Evolutionary conservation across 2,113 vertebrate species (phyloP).

Genomic region (Melanostigma gelatinosum): DNA sequence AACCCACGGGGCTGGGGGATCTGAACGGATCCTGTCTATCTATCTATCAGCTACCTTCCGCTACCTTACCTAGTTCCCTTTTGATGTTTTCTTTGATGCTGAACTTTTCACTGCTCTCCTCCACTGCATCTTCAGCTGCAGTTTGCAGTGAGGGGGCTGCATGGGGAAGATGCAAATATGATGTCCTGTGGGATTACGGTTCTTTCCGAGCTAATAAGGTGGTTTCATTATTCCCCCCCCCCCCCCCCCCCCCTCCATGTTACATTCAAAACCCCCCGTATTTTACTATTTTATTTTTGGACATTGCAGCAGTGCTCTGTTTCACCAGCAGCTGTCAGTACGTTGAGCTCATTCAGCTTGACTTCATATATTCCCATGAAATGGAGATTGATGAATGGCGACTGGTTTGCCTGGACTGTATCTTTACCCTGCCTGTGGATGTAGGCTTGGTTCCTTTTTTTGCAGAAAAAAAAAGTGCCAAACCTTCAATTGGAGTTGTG

Average conservation of each 20-base stretch:
- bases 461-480: neutral
- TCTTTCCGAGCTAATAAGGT: slow-evolving; percentile 63
- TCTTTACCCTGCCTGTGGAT: neutral
- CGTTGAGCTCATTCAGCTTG: slow-evolving; percentile 23
- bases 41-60: neutral
- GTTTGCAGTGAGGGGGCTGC: slow-evolving; percentile 53
- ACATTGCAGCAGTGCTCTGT: slow-evolving; percentile 31
- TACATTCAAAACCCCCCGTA: neutral
- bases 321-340: slow-evolving; percentile 62
- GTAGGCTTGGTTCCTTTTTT: neutral
- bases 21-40: neutral
- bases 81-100: slow-evolving; percentile 58
- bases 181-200: slow-evolving; percentile 61
- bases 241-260: neutral
- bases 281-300: slow-evolving; percentile 28
- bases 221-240: slow-evolving; percentile 44
- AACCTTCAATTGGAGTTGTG: slow-evolving; percentile 14
- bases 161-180: slow-evolving; percentile 66
- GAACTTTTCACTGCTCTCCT: slow-evolving; percentile 70
- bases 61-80: slow-evolving; percentile 24
- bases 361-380: slow-evolving; percentile 6
- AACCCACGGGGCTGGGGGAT: neutral
- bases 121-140: slow-evolving; percentile 36
- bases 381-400: slow-evolving; percentile 23
- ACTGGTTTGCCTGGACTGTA: neutral